phyloP scores from a whole-genome alignment of 2,888 invertebrate species.

The Leucophenga maculata region DNA sequence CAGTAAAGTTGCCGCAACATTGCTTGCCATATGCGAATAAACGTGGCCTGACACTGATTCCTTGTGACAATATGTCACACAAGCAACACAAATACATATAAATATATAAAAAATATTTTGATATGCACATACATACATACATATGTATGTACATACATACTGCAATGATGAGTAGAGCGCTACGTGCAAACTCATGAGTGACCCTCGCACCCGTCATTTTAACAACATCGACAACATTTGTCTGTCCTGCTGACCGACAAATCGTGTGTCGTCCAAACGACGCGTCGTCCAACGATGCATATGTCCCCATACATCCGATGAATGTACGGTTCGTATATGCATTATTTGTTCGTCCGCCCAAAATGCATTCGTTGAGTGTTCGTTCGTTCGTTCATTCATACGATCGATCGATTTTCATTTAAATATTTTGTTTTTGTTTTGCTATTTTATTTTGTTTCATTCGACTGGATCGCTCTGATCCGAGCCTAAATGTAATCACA shows the following conservation, averaged over 20 bases:
- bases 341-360: too few relatives aligned
- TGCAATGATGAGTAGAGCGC: background rate
- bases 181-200: conserved; percentile 31
- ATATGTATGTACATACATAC: conserved; percentile 5
- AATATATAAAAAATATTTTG: background rate
- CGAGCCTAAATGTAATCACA: conserved; percentile 65
- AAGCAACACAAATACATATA: background rate
- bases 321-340: too few relatives aligned
- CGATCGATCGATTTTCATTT: too few relatives aligned
- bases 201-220: conserved; percentile 40
- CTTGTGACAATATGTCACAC: conserved; percentile 32
- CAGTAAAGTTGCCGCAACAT: conserved; percentile 10
- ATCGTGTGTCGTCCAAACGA: background rate
- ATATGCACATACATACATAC: conserved; percentile 11
- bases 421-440: too few relatives aligned
- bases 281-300: conserved; percentile 12
- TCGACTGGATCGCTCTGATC: conserved; percentile 34
- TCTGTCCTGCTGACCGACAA: background rate
- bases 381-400: conserved; percentile 37
- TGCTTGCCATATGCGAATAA: conserved; percentile 2
- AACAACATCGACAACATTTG: conserved; percentile 32
- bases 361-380: conserved; percentile 24
- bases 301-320: conserved; percentile 21
- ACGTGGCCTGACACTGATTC: conserved; percentile 12
- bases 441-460: too few relatives aligned